Evolutionary conservation across 2,797 vertebrate genomes (phyloP).

Genomic region (Arrhamphus sclerolepis): DNA sequence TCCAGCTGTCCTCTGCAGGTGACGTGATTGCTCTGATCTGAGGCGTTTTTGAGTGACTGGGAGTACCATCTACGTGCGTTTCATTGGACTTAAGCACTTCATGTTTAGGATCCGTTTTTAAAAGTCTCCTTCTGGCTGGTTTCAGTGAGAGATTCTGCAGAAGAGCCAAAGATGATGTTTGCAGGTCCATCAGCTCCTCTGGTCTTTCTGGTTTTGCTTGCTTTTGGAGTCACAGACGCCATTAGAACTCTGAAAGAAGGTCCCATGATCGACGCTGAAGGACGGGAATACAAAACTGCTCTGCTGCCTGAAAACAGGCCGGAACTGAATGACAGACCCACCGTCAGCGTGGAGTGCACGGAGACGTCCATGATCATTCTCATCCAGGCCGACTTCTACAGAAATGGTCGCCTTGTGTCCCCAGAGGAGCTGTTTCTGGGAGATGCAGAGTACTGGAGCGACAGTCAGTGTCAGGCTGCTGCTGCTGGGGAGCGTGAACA

Average conservation of each 20-base stretch:
- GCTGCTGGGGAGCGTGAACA: slow-evolving; percentile 26
- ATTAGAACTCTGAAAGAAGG: slow-evolving; percentile 41
- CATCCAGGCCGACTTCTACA: slow-evolving; percentile 44
- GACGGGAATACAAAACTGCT: slow-evolving; percentile 48
- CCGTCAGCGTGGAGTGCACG: slow-evolving; percentile 36
- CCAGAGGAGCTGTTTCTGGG: slow-evolving; percentile 51
- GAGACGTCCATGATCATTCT: slow-evolving; percentile 42
- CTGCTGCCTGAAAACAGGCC: not conserved
- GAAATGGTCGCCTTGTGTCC: slow-evolving; percentile 10
- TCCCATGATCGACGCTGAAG: slow-evolving; percentile 48
- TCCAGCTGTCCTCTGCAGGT: slow-evolving; percentile 35
- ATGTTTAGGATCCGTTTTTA: not conserved
- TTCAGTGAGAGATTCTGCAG: not conserved
- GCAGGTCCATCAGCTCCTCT: not conserved
- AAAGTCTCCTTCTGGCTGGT: not conserved
- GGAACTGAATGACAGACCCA: rapidly evolving
- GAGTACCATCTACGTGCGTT: not conserved
- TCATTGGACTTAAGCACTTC: not conserved
- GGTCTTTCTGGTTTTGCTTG: slow-evolving; percentile 7
- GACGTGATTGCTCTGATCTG: slow-evolving; percentile 13
- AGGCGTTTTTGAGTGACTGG: not conserved
- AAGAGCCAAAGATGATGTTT: slow-evolving; percentile 4
- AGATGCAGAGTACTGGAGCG: not conserved
- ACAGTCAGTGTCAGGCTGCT: slow-evolving; percentile 24
- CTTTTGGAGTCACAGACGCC: not conserved